phyloP scores from a whole-genome alignment of 2,888 invertebrate genomes.

The Drosophila lutescens region DNA sequence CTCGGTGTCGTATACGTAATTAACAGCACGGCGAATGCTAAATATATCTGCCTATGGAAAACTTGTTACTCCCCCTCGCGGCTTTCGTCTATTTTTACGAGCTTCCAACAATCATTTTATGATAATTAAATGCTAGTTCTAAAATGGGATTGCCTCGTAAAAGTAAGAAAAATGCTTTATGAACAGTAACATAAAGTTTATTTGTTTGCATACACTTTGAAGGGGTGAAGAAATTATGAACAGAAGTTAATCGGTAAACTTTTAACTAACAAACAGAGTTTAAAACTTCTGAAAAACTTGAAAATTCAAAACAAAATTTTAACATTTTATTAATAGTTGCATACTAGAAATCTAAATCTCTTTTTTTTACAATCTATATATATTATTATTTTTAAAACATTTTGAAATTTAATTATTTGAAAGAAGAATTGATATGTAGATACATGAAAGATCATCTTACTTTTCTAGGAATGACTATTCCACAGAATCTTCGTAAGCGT shows the following conservation, averaged over 20 bases:
- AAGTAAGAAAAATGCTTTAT: neutral
- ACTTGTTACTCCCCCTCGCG: neutral
- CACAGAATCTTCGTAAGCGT: conserved; percentile 1
- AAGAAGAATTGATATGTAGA: too few species aligned
- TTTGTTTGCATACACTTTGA: neutral
- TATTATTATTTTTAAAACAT: too few species aligned
- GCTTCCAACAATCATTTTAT: neutral
- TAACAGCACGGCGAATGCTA: conserved; percentile 21
- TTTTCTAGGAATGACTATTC: neutral
- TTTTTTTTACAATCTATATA: too few species aligned
- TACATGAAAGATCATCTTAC: neutral
- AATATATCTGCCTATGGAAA: conserved; percentile 9
- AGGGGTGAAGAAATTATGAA: neutral
- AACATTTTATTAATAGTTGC: too few species aligned
- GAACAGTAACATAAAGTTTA: neutral
- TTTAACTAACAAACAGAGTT: too few species aligned
- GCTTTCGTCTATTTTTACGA: conserved; percentile 1
- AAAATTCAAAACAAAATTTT: too few species aligned
- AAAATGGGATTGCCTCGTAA: neutral
- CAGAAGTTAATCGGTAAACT: too few species aligned
- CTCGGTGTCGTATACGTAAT: conserved; percentile 24
- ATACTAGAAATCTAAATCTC: too few species aligned
- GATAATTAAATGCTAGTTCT: conserved; percentile 7
- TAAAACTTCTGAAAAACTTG: too few species aligned
- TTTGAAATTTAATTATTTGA: too few species aligned